These are phyloP conservation scores for Cirrhinus mrigala DNA, from an alignment of 2,797 vertebrate genomes.

Conservation along the genomic window DNA sequence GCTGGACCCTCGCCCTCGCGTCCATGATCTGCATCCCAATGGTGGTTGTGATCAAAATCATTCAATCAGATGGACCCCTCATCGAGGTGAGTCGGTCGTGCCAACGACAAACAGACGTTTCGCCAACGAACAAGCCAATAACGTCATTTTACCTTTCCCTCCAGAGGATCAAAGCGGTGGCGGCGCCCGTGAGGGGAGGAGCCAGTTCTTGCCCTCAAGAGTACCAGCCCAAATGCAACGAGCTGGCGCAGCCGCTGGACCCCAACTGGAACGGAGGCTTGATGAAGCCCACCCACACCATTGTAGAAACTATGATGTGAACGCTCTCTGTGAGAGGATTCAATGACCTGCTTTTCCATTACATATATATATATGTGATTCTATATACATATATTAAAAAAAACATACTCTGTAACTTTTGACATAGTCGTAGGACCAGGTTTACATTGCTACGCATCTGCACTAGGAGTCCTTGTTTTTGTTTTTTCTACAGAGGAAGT, in stretches of 20 bases:
- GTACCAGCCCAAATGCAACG: conserved; percentile 75
- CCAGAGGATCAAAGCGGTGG: conserved; percentile 92
- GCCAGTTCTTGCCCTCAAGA: conserved; percentile 83
- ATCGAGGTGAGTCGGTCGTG: conserved; percentile 85
- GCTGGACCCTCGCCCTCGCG: conserved; percentile 92
- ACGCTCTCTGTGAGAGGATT: conserved; percentile 84
- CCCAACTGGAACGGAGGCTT: conserved; percentile 85
- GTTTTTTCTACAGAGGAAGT: conserved; percentile 89
- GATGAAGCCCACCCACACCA: conserved; percentile 92
- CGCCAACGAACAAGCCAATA: neutral
- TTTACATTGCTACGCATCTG: conserved; percentile 93
- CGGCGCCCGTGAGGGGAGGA: conserved; percentile 86
- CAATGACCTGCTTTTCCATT: conserved; percentile 82
- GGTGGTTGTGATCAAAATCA: conserved; percentile 93
- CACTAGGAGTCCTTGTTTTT: conserved; percentile 85
- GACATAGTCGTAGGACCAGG: conserved; percentile 91
- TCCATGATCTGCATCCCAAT: conserved; percentile 98
- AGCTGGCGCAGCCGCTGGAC: conserved; percentile 84
- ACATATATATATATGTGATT: conserved; percentile 81
- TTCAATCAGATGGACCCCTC: conserved; percentile 90
- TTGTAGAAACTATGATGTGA: conserved; percentile 99
- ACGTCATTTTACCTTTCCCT: neutral
- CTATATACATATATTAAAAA: conserved; percentile 53
- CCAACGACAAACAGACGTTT: no score
- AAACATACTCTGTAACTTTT: conserved; percentile 85